These are phyloP conservation scores for Pseudopodoces humilis DNA, from an alignment of 2,113 vertebrate genomes.

Conservation along the genomic window DNA sequence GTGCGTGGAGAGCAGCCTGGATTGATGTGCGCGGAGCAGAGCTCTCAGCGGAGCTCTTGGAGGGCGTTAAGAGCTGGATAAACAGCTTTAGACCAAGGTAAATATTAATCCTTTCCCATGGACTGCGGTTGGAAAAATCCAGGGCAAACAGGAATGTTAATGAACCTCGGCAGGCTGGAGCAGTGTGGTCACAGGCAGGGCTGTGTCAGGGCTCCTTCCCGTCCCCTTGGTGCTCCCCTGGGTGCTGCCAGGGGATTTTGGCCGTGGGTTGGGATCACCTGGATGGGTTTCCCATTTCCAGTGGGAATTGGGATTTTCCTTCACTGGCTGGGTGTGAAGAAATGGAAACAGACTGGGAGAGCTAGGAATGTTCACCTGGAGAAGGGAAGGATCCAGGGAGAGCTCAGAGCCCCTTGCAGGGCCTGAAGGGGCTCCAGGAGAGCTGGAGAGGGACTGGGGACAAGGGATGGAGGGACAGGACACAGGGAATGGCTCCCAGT, in stretches of 20 bases:
- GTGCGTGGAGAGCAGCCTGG: not conserved
- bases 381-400: not conserved
- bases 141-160: slow-evolving; percentile 61
- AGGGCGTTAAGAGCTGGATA: slow-evolving; percentile 37
- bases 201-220: not conserved
- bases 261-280: not conserved
- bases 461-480: not conserved
- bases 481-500: not conserved
- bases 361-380: not conserved
- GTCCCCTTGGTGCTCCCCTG: not conserved
- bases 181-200: fast-evolving
- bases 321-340: not conserved
- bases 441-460: not conserved
- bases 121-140: slow-evolving; percentile 21
- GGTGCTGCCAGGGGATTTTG: fast-evolving
- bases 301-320: not conserved
- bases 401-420: not conserved
- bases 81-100: slow-evolving; percentile 65
- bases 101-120: slow-evolving; percentile 50
- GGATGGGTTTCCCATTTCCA: no score
- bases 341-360: fast-evolving
- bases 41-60: slow-evolving; percentile 21
- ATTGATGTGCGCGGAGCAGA: not conserved
- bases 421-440: not conserved
- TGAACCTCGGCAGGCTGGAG: not conserved